Base-by-base conservation (phyloP, 1,140 invertebrate species). In the Danaus plexippus region DNA sequence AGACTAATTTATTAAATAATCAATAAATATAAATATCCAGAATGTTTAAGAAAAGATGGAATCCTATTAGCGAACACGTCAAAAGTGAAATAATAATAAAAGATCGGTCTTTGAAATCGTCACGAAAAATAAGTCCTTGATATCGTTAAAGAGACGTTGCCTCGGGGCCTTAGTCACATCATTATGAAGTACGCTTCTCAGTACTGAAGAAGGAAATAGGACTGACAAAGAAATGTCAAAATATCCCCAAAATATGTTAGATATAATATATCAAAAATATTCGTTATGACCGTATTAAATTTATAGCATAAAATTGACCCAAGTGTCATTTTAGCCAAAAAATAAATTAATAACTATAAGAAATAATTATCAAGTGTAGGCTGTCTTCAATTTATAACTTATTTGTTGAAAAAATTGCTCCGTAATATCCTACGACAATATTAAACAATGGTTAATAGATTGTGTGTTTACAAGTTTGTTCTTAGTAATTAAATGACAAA, bases 121-220 rank as follows among this genome's bases (percentile, higher is more conserved):
- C 54, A 53, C 54, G 54, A 61, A 52, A 61, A 61, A 56, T 60
- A 61, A 61, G 49, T 61, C 59, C 51, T 57, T 57, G 54, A 63
- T 67, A 63, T 66, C 67, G 64, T 64, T 65, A 65, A 66, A 57
- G 62, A 69, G 66, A 55, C 54, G 47, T 47, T 62, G 46, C 49
- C 53, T 61, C 55, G 57, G 63, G 52, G 58, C 61, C 57, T 60
- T 51, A 74, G 69, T 69, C 67, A 66, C 66, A 71, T 79, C 73
- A 71, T 76, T 76, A 75, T 71, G 66, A 73, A 64, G 57, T 63
- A 67, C 59, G 63, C 66, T 60, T 62, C 57, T 57, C 51, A 65
- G 58, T 48, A 61, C 57, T 52, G 56, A 43, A 32, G 22, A 32
- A 70, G 64, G 68, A 71, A 69, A 63, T 67, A 55, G 53, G 54